A percentile compares a stretch with the other conserved stretches of the same genome.
These are phyloP conservation scores for Neodontobutis hainanensis DNA, from an alignment of 2,113 vertebrate genomes.

Conservation along the genomic window DNA sequence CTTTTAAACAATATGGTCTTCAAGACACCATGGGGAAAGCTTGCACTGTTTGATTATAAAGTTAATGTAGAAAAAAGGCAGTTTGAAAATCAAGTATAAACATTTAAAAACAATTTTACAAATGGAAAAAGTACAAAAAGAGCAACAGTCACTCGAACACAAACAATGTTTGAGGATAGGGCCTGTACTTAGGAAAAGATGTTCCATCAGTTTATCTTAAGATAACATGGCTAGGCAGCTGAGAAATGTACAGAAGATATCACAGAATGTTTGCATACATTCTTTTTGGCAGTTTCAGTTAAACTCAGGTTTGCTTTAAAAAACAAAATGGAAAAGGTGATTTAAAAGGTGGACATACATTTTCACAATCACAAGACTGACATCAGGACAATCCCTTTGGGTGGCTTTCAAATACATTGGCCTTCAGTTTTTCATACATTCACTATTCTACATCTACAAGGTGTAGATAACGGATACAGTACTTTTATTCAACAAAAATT, in stretches of 20 bases:
- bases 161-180: conserved; percentile 74
- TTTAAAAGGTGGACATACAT: conserved; percentile 46
- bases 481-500: conserved; percentile 55
- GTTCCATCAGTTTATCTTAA: conserved; percentile 53
- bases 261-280: conserved; percentile 78
- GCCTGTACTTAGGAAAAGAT: conserved; percentile 55
- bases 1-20: conserved; percentile 88
- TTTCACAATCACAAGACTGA: conserved; percentile 61
- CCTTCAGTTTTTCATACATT: conserved; percentile 75
- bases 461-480: conserved; percentile 66
- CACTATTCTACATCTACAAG: conserved; percentile 69
- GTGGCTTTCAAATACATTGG: conserved; percentile 67
- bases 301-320: conserved; percentile 61
- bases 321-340: conserved; percentile 51
- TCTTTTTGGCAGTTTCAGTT: conserved; percentile 82
- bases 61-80: conserved; percentile 98
- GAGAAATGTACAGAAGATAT: conserved; percentile 74
- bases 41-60: conserved; percentile 87
- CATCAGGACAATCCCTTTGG: conserved; percentile 56
- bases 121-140: conserved; percentile 98
- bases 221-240: conserved; percentile 66
- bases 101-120: conserved; percentile 99
- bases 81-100: conserved; percentile 99
- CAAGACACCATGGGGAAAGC: conserved; percentile 95
- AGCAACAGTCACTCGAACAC: conserved; percentile 83